phyloP scores from a whole-genome alignment of 2,888 invertebrate genomes.

The Galeruca laticollis region DNA sequence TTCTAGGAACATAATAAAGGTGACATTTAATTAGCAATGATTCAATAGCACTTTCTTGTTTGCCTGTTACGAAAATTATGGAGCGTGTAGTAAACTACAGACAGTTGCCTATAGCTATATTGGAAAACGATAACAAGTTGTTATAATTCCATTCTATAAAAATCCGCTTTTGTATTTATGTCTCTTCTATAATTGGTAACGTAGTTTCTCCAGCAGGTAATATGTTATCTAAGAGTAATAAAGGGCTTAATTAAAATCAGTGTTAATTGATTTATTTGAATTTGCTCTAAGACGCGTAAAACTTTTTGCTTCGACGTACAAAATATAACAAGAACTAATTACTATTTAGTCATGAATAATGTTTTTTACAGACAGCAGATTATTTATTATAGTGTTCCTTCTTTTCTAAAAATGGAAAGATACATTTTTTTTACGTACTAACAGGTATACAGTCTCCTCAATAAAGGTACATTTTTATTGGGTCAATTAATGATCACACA shows the following conservation, averaged over 20 bases:
- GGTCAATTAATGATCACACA: too few relatives aligned
- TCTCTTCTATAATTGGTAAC: constrained; percentile 17
- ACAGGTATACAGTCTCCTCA: too few relatives aligned
- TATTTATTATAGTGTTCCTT: too few relatives aligned
- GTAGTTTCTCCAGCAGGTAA: constrained; percentile 21
- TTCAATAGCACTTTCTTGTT: not conserved
- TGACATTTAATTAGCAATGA: constrained; percentile 3
- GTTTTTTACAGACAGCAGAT: too few relatives aligned
- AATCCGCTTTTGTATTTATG: constrained; percentile 4
- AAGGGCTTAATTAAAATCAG: constrained; percentile 26
- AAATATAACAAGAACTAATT: not conserved
- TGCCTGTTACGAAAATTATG: not conserved
- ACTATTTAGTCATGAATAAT: too few relatives aligned
- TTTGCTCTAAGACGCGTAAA: not conserved
- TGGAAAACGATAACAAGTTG: constrained; percentile 6
- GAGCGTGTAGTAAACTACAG: not conserved
- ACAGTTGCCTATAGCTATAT: constrained; percentile 20
- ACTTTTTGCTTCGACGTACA: not conserved
- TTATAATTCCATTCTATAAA: constrained; percentile 9
- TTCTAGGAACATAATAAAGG: not conserved
- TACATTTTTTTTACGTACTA: too few relatives aligned
- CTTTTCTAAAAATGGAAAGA: too few relatives aligned
- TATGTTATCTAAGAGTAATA: constrained; percentile 24
- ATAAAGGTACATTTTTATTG: too few relatives aligned
- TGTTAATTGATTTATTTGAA: constrained; percentile 26